Percentiles rank a stretch among this genome's conserved stretches.
Evolutionary conservation across 92 coral and sea anemone genomes (phyloP).

Genomic region (Palythoa grandis): DNA sequence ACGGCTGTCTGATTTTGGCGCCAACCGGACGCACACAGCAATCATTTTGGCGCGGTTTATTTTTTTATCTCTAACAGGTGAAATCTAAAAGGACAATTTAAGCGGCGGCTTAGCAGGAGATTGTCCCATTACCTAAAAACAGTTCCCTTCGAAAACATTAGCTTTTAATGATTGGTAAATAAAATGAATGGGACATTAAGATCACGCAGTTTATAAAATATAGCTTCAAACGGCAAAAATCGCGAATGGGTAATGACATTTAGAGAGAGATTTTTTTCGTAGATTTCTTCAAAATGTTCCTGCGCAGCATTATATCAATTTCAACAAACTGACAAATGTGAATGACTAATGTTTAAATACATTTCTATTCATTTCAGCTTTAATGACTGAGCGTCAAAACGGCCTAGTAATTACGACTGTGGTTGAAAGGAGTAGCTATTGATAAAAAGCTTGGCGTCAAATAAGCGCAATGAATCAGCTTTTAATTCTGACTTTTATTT

Average conservation of each 20-base stretch:
- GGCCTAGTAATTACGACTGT: slow-evolving; percentile 29
- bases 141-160: slow-evolving; percentile 13
- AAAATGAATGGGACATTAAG: neutral
- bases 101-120: slow-evolving; percentile 5
- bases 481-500: neutral
- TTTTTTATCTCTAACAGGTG: slow-evolving; percentile 38
- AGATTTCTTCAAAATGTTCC: neutral
- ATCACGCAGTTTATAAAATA: neutral
- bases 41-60: slow-evolving; percentile 4
- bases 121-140: slow-evolving; percentile 32
- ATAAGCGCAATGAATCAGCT: neutral
- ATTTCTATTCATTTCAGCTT: slow-evolving; percentile 10
- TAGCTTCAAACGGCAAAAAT: neutral
- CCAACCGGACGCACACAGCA: slow-evolving; percentile 11
- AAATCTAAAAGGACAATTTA: neutral
- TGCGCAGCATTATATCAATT: neutral
- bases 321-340: neutral
- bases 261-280: neutral
- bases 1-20: slow-evolving; percentile 24
- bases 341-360: neutral
- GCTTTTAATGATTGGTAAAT: slow-evolving; percentile 16
- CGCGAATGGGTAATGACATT: neutral
- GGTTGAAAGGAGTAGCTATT: slow-evolving; percentile 25
- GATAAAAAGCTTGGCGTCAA: slow-evolving; percentile 39
- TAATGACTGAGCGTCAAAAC: slow-evolving; percentile 16